phyloP scores from a whole-genome alignment of 92 coral and sea anemone genomes.

The Virgularia gustaviana region DNA sequence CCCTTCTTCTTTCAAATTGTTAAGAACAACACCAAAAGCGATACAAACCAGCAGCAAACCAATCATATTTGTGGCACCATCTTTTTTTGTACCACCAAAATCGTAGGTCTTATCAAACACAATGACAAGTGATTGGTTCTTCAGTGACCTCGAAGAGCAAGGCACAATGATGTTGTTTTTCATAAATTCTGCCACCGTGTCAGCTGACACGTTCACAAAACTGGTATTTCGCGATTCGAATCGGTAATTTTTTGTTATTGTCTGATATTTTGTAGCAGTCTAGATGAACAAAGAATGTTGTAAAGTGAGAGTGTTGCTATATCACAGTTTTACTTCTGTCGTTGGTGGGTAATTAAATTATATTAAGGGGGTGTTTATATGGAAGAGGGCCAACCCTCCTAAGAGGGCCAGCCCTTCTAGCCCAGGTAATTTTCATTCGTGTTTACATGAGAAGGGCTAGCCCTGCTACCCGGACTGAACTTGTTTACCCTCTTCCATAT shows the following conservation, averaged over 20 bases:
- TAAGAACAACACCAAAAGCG: slow-evolving; percentile 5
- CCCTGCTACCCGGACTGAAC: no score
- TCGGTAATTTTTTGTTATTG: background rate
- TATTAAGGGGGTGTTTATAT: no score
- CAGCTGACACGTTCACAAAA: background rate
- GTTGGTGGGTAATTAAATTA: no score
- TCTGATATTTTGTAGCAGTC: background rate
- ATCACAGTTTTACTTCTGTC: no score
- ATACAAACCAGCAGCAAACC: slow-evolving; percentile 8
- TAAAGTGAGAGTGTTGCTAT: no score
- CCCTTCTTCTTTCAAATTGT: background rate
- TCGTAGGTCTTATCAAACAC: background rate
- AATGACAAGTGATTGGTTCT: background rate
- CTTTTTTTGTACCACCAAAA: background rate
- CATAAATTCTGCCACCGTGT: background rate
- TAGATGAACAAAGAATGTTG: no score
- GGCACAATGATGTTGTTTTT: background rate
- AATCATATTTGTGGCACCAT: background rate
- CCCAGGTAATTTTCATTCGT: no score
- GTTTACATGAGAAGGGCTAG: no score
- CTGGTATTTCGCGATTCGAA: background rate
- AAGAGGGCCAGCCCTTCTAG: no score
- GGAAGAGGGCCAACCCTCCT: no score
- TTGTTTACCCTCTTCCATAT: no score
- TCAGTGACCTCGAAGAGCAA: background rate